These are phyloP conservation scores for Scaptomyza hsui DNA, from an alignment of 1,140 invertebrate genomes.

Conservation along the genomic window DNA sequence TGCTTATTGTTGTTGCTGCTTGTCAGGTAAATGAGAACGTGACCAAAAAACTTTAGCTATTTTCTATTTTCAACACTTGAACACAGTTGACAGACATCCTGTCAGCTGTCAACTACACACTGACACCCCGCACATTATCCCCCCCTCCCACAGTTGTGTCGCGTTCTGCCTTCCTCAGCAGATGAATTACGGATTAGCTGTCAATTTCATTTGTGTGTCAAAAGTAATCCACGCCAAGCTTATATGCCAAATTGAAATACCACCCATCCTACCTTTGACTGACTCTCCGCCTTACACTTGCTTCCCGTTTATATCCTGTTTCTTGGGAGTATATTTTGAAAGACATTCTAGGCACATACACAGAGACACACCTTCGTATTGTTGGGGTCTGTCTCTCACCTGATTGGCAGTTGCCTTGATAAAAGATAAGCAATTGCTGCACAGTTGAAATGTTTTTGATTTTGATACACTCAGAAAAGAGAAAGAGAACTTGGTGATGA, in stretches of 20 bases:
- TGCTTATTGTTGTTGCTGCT: slow-evolving; percentile 1
- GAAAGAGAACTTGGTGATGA: no score
- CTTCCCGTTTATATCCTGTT: slow-evolving; percentile 34
- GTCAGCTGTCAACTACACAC: slow-evolving; percentile 28
- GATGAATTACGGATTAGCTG: slow-evolving; percentile 81
- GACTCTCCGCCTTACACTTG: slow-evolving; percentile 17
- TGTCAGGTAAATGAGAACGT: slow-evolving; percentile 20
- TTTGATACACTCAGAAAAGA: not conserved
- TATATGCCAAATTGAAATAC: slow-evolving; percentile 51
- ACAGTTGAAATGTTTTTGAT: slow-evolving; percentile 30
- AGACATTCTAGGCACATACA: slow-evolving; percentile 62
- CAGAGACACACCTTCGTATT: slow-evolving; percentile 15
- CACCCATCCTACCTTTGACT: slow-evolving; percentile 17
- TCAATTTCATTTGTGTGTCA: slow-evolving; percentile 71
- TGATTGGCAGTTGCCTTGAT: slow-evolving; percentile 56
- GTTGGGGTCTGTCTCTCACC: slow-evolving; percentile 11
- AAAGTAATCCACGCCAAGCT: slow-evolving; percentile 61
- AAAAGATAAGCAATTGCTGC: slow-evolving; percentile 69
- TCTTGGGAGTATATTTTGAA: slow-evolving; percentile 66
- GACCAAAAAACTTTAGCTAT: slow-evolving; percentile 44
- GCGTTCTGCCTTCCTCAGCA: slow-evolving; percentile 63
- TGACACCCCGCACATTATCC: not conserved
- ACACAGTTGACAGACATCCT: slow-evolving; percentile 41
- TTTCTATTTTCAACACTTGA: slow-evolving; percentile 42
- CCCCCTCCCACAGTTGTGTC: no score